Base-by-base conservation (phyloP, 2,888 invertebrate genomes). In the Eupithecia dodoneata region DNA sequence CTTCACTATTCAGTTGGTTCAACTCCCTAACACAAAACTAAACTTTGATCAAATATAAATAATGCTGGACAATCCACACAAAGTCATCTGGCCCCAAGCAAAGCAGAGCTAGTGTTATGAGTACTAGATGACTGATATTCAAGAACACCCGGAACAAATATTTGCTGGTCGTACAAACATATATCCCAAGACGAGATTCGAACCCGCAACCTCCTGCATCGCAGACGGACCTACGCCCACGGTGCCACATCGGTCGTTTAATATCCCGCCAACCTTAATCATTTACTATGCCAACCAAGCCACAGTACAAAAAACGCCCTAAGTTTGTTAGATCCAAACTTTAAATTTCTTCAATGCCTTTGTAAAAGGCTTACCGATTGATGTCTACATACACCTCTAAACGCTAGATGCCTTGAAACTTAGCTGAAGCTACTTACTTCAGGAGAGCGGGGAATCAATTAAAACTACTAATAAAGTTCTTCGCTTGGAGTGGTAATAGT, bases 401-500 rank as follows among this genome's bases (percentile, higher is more conserved):
- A 82, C 52, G 69, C 79, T 81, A 81, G 75, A 76, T 83, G 81
- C 78, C 80, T 81, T 76, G 76, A 82, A 89, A 88, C 87, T 88
- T 86, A 83, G 79, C 86, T 83, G 82, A 87, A 86, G 86, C 86
- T 81, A 82, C 87, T 88, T 83, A 87, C 87, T 90, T 88, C 87
- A 88, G 88, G 88, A 84, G 69, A 89, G 89, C 88, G 87, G 85
- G 79, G 86, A 89, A 90, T 87, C 91, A 92, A 93, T 93, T 92
- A 93, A 91, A 93, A 92, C 92, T 91, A 91, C 87, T 89, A 89
- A 89, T 89, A 87, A 89, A 91, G 86, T 79, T 78, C 18, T 71
- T 47, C 4, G 15, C 77, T 76, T n/a, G n/a, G 76, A 76, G 76
- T 74, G 70, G 74, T 7, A 74, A 72, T 15, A 44, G 15, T 42